Evolutionary conservation across 2,888 invertebrate genomes (phyloP).

Genomic region (Unio delphinus): DNA sequence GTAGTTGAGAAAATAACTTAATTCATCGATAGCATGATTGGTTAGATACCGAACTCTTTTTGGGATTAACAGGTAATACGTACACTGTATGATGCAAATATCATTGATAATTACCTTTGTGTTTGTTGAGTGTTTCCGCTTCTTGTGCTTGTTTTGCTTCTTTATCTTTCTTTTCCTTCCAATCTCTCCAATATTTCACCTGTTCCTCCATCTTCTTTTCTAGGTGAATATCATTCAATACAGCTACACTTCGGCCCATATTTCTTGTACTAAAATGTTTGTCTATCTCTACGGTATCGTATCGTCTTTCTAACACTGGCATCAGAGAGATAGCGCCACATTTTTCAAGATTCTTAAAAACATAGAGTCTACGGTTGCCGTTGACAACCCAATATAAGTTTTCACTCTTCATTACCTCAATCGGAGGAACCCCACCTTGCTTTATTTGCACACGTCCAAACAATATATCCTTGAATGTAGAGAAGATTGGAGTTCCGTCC

Average conservation of each 20-base stretch:
- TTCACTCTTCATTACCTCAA: slow-evolving; percentile 30
- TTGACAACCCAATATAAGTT: slow-evolving; percentile 33
- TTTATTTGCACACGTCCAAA: slow-evolving; percentile 26
- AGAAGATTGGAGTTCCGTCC: slow-evolving; percentile 27
- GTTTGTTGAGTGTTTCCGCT: too few species aligned
- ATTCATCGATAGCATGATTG: too few species aligned
- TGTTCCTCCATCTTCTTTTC: slow-evolving; percentile 23
- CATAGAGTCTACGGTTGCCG: slow-evolving; percentile 33
- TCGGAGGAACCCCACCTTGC: slow-evolving; percentile 28
- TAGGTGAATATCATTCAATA: slow-evolving; percentile 29
- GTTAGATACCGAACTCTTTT: too few species aligned
- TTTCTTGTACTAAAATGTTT: slow-evolving; percentile 36
- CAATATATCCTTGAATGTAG: slow-evolving; percentile 26
- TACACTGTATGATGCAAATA: too few species aligned
- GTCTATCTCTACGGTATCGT: slow-evolving; percentile 37
- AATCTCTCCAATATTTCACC: slow-evolving; percentile 27
- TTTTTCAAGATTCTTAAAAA: slow-evolving; percentile 26
- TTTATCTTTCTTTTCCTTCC: slow-evolving; percentile 19
- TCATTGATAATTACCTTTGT: too few species aligned
- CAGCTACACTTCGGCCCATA: slow-evolving; percentile 23
- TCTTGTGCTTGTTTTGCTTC: too few species aligned
- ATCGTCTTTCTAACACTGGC: slow-evolving; percentile 34
- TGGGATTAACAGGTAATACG: too few species aligned
- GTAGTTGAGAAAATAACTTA: too few species aligned
- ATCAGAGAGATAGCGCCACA: slow-evolving; percentile 30